Conservation (phyloP, 2,797 vertebrate species). For the Acanthornis magna region DNA sequence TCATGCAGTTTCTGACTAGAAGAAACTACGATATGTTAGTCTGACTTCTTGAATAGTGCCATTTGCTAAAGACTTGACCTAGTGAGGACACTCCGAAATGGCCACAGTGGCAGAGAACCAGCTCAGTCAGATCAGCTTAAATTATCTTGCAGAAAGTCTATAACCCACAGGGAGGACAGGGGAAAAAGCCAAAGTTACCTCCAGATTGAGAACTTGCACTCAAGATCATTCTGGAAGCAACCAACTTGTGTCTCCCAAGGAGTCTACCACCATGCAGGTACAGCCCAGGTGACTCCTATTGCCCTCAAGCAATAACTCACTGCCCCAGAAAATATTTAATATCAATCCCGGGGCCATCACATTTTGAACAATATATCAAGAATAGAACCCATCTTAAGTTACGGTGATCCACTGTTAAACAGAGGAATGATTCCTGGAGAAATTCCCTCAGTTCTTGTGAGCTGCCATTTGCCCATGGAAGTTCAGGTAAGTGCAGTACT, state of each 20-base stretch:
- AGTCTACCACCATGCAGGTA: neutral
- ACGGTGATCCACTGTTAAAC: neutral
- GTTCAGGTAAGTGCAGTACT: neutral
- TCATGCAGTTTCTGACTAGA: neutral
- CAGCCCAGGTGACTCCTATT: neutral
- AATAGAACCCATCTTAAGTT: neutral
- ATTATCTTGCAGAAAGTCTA: neutral
- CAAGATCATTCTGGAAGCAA: neutral
- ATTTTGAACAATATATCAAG: neutral
- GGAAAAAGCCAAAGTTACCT: accelerated
- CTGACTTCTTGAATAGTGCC: neutral
- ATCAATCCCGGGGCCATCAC: neutral
- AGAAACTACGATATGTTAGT: neutral
- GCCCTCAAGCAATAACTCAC: neutral
- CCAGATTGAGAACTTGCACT: neutral
- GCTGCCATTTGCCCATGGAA: neutral
- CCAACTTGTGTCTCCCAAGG: neutral
- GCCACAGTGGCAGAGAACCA: neutral
- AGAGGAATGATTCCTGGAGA: neutral
- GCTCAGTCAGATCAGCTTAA: neutral
- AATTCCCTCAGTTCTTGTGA: neutral
- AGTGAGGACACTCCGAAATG: neutral
- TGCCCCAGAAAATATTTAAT: neutral
- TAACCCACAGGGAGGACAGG: neutral
- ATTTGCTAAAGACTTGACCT: neutral